phyloP scores from a whole-genome alignment of 1,140 invertebrate species.

The Andrena cerasifolii region DNA sequence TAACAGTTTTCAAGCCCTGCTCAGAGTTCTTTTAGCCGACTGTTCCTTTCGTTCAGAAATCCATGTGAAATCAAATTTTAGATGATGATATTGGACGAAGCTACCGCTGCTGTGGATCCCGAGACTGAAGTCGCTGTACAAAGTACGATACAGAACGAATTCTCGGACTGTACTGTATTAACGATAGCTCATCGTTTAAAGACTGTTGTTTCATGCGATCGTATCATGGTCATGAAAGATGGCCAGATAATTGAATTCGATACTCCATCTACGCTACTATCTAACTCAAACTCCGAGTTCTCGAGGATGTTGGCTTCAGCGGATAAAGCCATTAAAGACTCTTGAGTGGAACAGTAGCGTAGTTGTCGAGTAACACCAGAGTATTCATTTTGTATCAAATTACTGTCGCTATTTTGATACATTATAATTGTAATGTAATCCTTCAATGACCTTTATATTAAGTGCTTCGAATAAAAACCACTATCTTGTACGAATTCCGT shows the following conservation, averaged over 20 bases:
- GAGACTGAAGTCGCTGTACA: constrained; percentile 79
- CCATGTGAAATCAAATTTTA: constrained; percentile 63
- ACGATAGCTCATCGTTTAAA: constrained; percentile 85
- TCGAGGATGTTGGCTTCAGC: constrained; percentile 82
- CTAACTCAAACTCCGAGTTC: constrained; percentile 83
- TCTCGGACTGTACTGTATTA: constrained; percentile 83
- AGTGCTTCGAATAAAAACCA: constrained; percentile 10
- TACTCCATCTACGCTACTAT: constrained; percentile 81
- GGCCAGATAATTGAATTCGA: constrained; percentile 84
- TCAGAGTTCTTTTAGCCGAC: too few species aligned
- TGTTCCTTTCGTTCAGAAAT: too few species aligned
- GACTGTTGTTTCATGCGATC: constrained; percentile 84
- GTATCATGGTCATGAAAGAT: constrained; percentile 85
- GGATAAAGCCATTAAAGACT: constrained; percentile 32
- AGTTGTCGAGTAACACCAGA: too few species aligned
- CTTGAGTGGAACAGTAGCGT: not conserved
- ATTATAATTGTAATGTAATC: constrained; percentile 1
- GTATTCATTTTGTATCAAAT: too few species aligned
- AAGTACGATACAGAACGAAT: constrained; percentile 78
- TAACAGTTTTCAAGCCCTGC: too few species aligned
- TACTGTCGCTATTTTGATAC: not conserved
- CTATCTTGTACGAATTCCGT: not conserved
- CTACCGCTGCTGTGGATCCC: constrained; percentile 85
- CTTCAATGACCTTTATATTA: too few species aligned
- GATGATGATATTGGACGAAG: constrained; percentile 87